These are phyloP conservation scores for Cryptoblepharus egeriae DNA, from an alignment of 2,797 vertebrate species.

Conservation along the genomic window DNA sequence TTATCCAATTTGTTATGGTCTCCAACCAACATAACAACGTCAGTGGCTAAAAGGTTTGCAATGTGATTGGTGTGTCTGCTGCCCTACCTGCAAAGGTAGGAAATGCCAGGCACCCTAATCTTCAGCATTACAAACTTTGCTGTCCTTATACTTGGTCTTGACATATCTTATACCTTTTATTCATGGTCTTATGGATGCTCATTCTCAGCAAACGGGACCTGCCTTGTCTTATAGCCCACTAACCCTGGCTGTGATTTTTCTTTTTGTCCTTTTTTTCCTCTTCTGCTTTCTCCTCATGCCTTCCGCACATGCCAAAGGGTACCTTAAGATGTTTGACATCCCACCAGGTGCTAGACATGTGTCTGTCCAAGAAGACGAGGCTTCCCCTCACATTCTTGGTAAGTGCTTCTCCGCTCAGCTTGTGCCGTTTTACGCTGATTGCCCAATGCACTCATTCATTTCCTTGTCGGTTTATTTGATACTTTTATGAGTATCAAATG, in stretches of 20 bases:
- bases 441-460: too few species aligned
- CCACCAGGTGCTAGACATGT: slow-evolving; percentile 97
- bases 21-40: background rate
- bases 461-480: too few species aligned
- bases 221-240: slow-evolving; percentile 62
- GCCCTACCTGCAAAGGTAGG: background rate
- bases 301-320: slow-evolving; percentile 87
- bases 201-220: slow-evolving; percentile 75
- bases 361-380: slow-evolving; percentile 97
- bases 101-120: background rate
- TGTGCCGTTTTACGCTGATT: slow-evolving; percentile 8
- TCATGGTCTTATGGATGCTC: slow-evolving; percentile 68
- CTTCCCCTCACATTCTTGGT: slow-evolving; percentile 98
- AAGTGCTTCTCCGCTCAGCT: slow-evolving; percentile 80
- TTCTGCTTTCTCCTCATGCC: slow-evolving; percentile 67
- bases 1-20: background rate
- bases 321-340: slow-evolving; percentile 99
- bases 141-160: too few species aligned
- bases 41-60: slow-evolving; percentile 48
- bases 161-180: too few species aligned
- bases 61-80: slow-evolving; percentile 21
- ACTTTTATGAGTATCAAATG: too few species aligned
- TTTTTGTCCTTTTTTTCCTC: slow-evolving; percentile 70
- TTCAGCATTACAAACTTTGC: slow-evolving; percentile 29
- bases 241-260: slow-evolving; percentile 83